A percentile compares a stretch with the other conserved stretches of the same genome.
These are phyloP conservation scores for Rhorus exstirpatorius DNA, from an alignment of 2,888 invertebrate species.

Conservation along the genomic window DNA sequence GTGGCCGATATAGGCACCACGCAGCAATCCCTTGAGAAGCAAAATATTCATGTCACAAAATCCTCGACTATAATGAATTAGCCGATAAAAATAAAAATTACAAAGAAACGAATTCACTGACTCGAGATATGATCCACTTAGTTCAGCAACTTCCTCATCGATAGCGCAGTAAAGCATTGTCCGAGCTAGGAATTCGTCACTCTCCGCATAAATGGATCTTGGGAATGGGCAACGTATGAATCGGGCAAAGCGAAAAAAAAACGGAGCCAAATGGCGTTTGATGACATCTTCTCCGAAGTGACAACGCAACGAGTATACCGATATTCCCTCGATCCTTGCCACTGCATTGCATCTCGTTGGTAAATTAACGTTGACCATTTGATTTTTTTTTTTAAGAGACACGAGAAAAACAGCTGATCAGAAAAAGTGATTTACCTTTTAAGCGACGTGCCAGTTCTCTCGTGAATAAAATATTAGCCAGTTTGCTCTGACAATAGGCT, in stretches of 20 bases:
- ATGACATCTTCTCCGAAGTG: slow-evolving; percentile 92
- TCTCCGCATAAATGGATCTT: slow-evolving; percentile 87
- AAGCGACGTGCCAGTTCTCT: too few species aligned
- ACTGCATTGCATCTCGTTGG: slow-evolving; percentile 71
- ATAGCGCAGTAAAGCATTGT: slow-evolving; percentile 91
- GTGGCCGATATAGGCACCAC: slow-evolving; percentile 86
- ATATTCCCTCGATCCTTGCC: slow-evolving; percentile 86
- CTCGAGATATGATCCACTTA: slow-evolving; percentile 89
- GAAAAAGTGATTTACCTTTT: slow-evolving; percentile 86
- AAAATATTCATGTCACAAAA: not conserved
- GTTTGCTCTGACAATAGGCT: slow-evolving; percentile 92
- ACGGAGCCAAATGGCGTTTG: slow-evolving; percentile 89
- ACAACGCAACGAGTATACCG: slow-evolving; percentile 91
- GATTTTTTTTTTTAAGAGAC: too few species aligned
- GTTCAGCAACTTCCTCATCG: slow-evolving; percentile 89
- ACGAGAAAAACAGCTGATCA: not conserved
- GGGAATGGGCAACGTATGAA: slow-evolving; percentile 83
- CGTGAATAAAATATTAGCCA: too few species aligned
- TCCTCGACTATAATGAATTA: too few species aligned
- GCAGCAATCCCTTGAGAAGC: slow-evolving; percentile 87
- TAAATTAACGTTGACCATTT: too few species aligned
- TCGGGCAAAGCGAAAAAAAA: slow-evolving; percentile 87
- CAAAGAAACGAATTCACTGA: slow-evolving; percentile 75
- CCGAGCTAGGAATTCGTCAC: slow-evolving; percentile 90
- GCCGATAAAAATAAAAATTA: not conserved